A percentile compares a stretch with the other conserved stretches of the same genome.
Evolutionary conservation across 2,797 vertebrate genomes (phyloP).

Genomic region (Psittacula derbiana): DNA sequence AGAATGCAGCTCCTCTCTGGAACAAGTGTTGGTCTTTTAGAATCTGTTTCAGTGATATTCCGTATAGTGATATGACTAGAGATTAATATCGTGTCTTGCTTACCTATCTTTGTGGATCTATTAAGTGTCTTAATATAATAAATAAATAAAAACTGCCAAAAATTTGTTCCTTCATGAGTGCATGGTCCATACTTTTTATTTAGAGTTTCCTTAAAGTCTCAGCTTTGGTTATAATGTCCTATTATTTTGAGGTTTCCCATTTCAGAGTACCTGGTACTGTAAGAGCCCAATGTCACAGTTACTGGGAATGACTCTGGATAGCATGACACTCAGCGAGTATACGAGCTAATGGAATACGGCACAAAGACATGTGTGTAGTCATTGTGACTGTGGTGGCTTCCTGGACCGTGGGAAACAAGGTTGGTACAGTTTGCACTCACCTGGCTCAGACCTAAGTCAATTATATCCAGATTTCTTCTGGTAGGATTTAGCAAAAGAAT

Average conservation of each 20-base stretch:
- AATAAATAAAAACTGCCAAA: no score
- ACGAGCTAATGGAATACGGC: background rate
- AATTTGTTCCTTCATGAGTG: background rate
- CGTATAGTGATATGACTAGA: background rate
- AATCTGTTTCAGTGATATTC: background rate
- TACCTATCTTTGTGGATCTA: background rate
- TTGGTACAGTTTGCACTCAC: background rate
- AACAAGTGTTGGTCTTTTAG: background rate
- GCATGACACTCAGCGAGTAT: no score
- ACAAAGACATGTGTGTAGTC: accelerated
- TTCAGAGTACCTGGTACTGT: background rate
- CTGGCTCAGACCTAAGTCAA: background rate
- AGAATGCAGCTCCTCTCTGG: background rate
- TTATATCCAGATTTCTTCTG: background rate
- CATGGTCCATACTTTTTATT: background rate
- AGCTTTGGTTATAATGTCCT: background rate
- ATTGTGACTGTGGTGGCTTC: background rate
- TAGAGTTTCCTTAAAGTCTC: background rate
- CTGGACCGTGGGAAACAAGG: background rate
- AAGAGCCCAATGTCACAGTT: background rate
- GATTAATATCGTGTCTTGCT: background rate
- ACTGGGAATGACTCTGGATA: background rate
- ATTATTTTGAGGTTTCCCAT: background rate
- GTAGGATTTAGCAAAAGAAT: background rate
- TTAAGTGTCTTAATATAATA: background rate